Evolutionary conservation across 2,888 invertebrate genomes (phyloP).

Genomic region (Ashinkailepas kermadecensis): DNA sequence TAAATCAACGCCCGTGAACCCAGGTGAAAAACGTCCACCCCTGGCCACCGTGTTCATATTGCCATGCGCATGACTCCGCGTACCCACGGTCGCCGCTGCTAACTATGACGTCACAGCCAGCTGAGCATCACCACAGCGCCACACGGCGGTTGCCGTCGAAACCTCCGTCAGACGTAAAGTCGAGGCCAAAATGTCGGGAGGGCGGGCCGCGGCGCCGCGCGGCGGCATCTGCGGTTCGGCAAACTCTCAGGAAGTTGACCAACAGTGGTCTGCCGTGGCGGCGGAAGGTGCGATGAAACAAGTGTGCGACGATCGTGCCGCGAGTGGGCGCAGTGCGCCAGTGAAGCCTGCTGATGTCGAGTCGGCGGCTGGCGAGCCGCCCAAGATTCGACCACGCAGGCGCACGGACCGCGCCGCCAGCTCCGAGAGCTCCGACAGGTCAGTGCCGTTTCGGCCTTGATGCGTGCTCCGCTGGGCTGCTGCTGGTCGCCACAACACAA

Average conservation of each 20-base stretch:
- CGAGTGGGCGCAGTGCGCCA: too few species aligned
- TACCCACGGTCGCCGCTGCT: not conserved
- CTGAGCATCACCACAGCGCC: not conserved
- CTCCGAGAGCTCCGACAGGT: conserved; percentile 13
- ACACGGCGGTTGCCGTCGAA: not conserved
- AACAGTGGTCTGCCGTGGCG: not conserved
- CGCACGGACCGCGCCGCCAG: conserved; percentile 1
- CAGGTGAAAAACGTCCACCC: too few species aligned
- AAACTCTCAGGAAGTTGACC: not conserved
- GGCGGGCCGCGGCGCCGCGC: not conserved
- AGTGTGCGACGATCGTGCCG: not conserved
- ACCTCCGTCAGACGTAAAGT: not conserved
- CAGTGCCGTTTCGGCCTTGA: not conserved
- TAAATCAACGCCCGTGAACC: too few species aligned
- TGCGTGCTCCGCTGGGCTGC: too few species aligned
- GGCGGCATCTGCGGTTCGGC: not conserved
- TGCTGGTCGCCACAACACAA: too few species aligned
- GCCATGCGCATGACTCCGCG: too few species aligned
- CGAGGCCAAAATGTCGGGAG: conserved; percentile 7
- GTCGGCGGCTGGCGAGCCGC: not conserved
- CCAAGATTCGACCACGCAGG: not conserved
- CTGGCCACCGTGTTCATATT: too few species aligned
- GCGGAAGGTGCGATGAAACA: not conserved
- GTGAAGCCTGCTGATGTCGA: not conserved
- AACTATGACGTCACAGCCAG: not conserved